phyloP scores from a whole-genome alignment of 2,888 invertebrate species.

The Machimus atricapillus region DNA sequence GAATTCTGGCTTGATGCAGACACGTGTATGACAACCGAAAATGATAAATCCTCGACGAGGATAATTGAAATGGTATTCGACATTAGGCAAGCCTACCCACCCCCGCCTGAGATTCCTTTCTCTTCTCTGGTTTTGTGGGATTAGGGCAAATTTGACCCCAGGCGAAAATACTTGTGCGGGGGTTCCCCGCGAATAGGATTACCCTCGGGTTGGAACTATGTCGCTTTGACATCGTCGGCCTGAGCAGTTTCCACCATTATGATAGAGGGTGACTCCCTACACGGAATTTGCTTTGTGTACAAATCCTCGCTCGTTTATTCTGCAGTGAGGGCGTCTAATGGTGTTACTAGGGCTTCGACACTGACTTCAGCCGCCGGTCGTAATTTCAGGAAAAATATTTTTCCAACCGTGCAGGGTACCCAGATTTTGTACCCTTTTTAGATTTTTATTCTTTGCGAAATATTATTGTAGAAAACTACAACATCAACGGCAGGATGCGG shows the following conservation, averaged over 20 bases:
- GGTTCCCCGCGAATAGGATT: neutral
- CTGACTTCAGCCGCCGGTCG: neutral
- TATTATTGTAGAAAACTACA: neutral
- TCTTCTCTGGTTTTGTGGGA: neutral
- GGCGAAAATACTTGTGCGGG: neutral
- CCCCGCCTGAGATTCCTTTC: neutral
- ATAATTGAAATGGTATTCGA: neutral
- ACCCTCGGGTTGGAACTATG: neutral
- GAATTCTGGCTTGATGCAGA: neutral
- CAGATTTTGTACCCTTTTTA: neutral
- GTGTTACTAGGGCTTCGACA: constrained; percentile 4
- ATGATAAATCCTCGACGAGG: neutral
- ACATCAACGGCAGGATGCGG: neutral
- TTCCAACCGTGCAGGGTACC: neutral
- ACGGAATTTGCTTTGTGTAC: neutral
- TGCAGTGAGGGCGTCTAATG: neutral
- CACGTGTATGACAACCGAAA: neutral
- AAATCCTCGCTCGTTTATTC: neutral
- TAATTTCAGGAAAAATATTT: neutral
- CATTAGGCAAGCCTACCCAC: neutral
- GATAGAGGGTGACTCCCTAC: neutral
- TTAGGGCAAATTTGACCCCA: constrained; percentile 1
- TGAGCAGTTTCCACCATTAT: neutral
- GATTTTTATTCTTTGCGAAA: neutral
- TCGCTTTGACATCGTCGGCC: neutral